A percentile compares a stretch with the other conserved stretches of the same genome.
These are phyloP conservation scores for Amiota communis DNA, from an alignment of 2,888 invertebrate species.

Conservation along the genomic window DNA sequence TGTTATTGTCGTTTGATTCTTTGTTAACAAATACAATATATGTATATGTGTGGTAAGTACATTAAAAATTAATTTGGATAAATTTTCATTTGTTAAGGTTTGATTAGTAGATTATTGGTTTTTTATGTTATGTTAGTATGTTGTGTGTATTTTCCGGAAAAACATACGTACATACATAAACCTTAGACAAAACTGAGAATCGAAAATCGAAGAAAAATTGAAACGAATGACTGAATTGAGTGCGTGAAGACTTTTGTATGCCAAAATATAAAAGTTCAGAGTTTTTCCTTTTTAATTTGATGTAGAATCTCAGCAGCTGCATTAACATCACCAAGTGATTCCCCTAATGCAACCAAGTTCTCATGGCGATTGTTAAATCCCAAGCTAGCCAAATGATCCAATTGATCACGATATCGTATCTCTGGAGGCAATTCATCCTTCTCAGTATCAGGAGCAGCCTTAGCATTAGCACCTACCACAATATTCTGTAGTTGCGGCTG, in stretches of 20 bases:
- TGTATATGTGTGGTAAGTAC: too few relatives aligned
- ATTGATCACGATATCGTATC: conserved; percentile 39
- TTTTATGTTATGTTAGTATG: too few relatives aligned
- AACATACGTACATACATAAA: too few relatives aligned
- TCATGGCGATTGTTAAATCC: conserved; percentile 47
- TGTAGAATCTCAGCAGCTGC: conserved; percentile 41
- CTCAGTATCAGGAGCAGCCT: not conserved
- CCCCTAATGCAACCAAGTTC: conserved; percentile 49
- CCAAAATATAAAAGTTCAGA: not conserved
- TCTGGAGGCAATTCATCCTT: conserved; percentile 7
- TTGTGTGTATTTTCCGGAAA: too few relatives aligned
- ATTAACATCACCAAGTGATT: conserved; percentile 48
- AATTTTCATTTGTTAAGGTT: too few relatives aligned
- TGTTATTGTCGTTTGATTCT: too few relatives aligned
- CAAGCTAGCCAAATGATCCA: conserved; percentile 40
- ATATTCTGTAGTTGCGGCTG: not conserved
- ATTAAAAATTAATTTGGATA: too few relatives aligned
- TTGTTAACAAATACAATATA: too few relatives aligned
- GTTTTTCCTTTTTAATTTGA: not conserved
- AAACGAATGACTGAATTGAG: not conserved
- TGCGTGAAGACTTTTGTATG: not conserved
- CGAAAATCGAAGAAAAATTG: not conserved
- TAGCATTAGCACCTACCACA: not conserved
- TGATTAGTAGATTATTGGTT: too few relatives aligned
- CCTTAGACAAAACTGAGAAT: not conserved